Evolutionary conservation across 2,888 invertebrate genomes (phyloP).

Genomic region (Myopa testacea): DNA sequence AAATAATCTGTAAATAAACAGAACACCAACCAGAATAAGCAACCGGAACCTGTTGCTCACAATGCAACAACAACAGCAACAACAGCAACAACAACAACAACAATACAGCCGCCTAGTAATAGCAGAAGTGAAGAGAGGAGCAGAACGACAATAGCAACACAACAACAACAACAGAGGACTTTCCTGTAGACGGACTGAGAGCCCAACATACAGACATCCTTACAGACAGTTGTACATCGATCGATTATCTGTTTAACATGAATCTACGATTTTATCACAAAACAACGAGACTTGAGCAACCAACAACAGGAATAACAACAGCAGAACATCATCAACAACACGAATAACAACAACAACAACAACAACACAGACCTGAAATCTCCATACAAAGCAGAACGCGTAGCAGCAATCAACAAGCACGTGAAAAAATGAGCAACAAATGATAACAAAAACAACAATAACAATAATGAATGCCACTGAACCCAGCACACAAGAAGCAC

Average conservation of each 20-base stretch:
- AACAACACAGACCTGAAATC: slow-evolving; percentile 1
- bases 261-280: not conserved
- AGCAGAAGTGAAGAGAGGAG: too few relatives aligned
- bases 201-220: not conserved
- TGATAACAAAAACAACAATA: slow-evolving; percentile 13
- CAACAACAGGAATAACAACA: too few relatives aligned
- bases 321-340: not conserved
- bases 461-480: slow-evolving; percentile 5
- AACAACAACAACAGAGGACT: slow-evolving; percentile 15
- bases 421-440: slow-evolving; percentile 17
- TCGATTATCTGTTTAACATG: slow-evolving; percentile 29
- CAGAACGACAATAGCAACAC: slow-evolving; percentile 10
- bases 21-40: slow-evolving; percentile 19
- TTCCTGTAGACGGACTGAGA: not conserved
- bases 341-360: slow-evolving; percentile 32
- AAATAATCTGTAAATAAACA: slow-evolving; percentile 30
- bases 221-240: slow-evolving; percentile 8
- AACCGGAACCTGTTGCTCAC: slow-evolving; percentile 31
- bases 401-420: slow-evolving; percentile 12
- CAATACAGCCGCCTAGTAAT: too few relatives aligned
- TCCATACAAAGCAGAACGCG: not conserved
- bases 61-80: slow-evolving; percentile 28
- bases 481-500: not conserved
- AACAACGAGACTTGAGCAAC: slow-evolving; percentile 36
- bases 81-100: slow-evolving; percentile 33